Conservation (phyloP, 2,888 invertebrate genomes). For the Aproaerema taeniolella region DNA sequence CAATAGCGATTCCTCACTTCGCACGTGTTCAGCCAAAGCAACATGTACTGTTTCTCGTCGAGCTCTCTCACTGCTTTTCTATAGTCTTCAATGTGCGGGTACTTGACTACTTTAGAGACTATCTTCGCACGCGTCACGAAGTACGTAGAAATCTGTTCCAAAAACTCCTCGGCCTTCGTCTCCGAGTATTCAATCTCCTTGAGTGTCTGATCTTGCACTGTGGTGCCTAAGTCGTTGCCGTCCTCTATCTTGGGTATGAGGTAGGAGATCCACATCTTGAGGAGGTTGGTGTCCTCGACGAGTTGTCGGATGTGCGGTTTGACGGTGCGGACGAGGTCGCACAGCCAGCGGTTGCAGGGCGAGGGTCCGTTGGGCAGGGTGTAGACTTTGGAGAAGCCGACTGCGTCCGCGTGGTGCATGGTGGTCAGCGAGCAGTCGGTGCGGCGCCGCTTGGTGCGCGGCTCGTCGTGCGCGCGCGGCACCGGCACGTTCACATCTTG, state of each 20-base stretch:
- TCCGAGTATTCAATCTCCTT: not conserved
- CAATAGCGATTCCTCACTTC: constrained; percentile 99
- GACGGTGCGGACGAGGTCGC: not conserved
- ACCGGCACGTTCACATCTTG: constrained; percentile 8
- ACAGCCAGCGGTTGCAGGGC: constrained; percentile 6
- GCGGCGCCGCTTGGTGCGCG: constrained; percentile 2
- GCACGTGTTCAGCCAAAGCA: constrained; percentile 94
- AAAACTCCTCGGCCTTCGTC: constrained; percentile 1
- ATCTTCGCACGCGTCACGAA: constrained; percentile 6
- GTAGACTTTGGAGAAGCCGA: constrained; percentile 5
- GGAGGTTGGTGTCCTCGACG: constrained; percentile 4
- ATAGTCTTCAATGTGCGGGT: constrained; percentile 10
- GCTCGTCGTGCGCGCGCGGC: constrained; percentile 2
- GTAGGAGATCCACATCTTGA: constrained; percentile 11
- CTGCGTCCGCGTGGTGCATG: not conserved
- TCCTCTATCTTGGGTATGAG: constrained; percentile 8
- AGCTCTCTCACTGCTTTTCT: constrained; percentile 75
- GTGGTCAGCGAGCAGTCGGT: not conserved
- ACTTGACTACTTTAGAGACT: constrained; percentile 7
- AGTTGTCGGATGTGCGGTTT: constrained; percentile 8
- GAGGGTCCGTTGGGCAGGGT: constrained; percentile 11
- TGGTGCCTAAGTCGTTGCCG: constrained; percentile 9
- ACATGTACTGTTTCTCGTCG: constrained; percentile 98
- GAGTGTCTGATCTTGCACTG: not conserved
- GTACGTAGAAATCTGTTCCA: constrained; percentile 2